Evolutionary conservation across 2,888 invertebrate species (phyloP), one percentile per base, ranked within the genome.

Genomic region (Agrilus mali): DNA sequence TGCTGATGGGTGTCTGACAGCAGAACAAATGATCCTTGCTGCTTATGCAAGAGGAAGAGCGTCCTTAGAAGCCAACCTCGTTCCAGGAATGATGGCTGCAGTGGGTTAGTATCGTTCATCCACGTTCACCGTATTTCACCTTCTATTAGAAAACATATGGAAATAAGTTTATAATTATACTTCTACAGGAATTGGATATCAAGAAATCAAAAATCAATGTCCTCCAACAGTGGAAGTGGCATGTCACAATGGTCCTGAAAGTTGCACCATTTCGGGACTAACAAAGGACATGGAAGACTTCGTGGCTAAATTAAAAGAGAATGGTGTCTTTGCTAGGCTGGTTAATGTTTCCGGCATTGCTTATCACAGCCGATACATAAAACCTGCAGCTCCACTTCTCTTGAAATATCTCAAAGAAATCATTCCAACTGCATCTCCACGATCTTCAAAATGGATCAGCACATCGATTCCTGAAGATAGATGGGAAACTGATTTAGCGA

Each of bases 1-100:
- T 68, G 93, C 92, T 2, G 96, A 96, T 63, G 90, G 88, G 1
- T 86, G 88, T 52, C 76, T 95, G 53, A 87, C 89, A 0, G 78
- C 83, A 0, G 86, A 90, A 57, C 84, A 94, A 68, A 85, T 87
- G 72, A 80, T 94, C 46, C 65, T 89, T 7, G 75, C 83, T 0
- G 84, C 93, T 0, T 92, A 90, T 65, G 85, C 83, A 61, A 73
- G 92, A 55, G 90, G 89, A 1, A 70, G 76, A 47, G 83, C 85
- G 2, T 82, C 84, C 20, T 60, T 81, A 12, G 83, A 86, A 51
- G 76, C 80, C 0, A 70, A 74, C 2, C 70, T 85, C 53, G 78
- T 84, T 49, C 70, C 67, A 43, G 89, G 89, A 39, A 83, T 84
- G 27, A 93, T 94, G 93, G 93, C 93, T 33, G 88, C 90, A 5